Base-by-base conservation (phyloP, 2,797 vertebrate species). In the Mormyrus hasselquistii region DNA sequence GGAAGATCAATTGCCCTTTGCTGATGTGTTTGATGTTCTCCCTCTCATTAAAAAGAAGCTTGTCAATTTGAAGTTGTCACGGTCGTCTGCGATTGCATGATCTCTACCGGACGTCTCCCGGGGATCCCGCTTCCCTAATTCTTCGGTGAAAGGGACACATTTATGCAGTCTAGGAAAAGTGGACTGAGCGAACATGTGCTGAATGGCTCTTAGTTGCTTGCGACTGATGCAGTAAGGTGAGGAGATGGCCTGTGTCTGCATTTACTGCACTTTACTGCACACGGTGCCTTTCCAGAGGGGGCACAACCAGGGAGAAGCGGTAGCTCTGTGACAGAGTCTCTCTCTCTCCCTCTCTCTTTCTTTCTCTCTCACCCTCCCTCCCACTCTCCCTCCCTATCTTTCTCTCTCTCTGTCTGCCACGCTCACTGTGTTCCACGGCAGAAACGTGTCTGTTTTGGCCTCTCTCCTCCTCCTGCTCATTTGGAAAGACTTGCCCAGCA, bases 171-270 rank as follows among this genome's bases (percentile, higher is more conserved):
- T 34, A 22, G 53, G 12, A 22, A 79, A 84, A 53, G 52, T 22
- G 38, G 12, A 10, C 16, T 10, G 86, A 85, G 83, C 90, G 89
- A 89, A 22, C 53, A 83, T 89, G 79, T 90, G 89, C 88, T 52
- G 41, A 62, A 90, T 65, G 49, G 47, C 89, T 82, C 50, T 52
- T 89, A 90, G 87, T 88, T 90, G 89, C 25, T 29, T 29, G 25
- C 25, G 25, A 29, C 25, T 29, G 25, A 29, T 29, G 25, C 1
- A 29, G 1, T 29, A 29, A 29, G 25, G 14, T 10, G 34, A 84
- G 38, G 69, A 29, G 47, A 53, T 6, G 10, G 53, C 49, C 79
- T 95, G 95, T 95, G 95, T 95, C 95, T 96, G 94, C 92, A 95
- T 29, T 29, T 29, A 29, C 25, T 29, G 25, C 25, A 29, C 25